phyloP scores from a whole-genome alignment of 2,113 vertebrate genomes.

The Artemisiospiza belli region DNA sequence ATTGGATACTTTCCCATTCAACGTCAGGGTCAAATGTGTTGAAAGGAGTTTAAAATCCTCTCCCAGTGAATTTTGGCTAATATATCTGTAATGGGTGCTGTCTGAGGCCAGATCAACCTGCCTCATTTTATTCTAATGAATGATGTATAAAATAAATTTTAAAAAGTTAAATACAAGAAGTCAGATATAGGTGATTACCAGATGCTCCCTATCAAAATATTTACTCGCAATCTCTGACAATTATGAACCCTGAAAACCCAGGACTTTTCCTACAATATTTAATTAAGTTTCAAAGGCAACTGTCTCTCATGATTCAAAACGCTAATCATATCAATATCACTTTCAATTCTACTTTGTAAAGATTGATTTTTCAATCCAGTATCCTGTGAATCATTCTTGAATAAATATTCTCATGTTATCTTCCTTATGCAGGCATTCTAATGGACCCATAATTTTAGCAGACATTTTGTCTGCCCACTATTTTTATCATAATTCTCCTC shows the following conservation, averaged over 20 bases:
- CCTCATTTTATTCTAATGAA: not conserved
- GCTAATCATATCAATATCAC: not conserved
- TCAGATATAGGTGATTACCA: not conserved
- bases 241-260: not conserved
- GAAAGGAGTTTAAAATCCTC: not conserved
- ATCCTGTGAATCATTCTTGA: not conserved
- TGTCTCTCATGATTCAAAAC: not conserved
- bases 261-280: not conserved
- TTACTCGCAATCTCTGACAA: not conserved
- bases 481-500: constrained; percentile 8
- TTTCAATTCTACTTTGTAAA: not conserved
- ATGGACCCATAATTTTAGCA: constrained; percentile 5
- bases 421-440: constrained; percentile 15
- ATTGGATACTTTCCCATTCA: not conserved
- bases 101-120: not conserved
- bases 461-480: constrained; percentile 11
- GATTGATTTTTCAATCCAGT: not conserved
- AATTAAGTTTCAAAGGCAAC: not conserved
- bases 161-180: not conserved
- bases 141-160: not conserved
- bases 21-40: not conserved
- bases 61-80: not conserved
- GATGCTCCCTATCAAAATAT: not conserved
- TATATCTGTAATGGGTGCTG: not conserved
- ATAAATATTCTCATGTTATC: not conserved